These are phyloP conservation scores for Tubulanus polymorphus DNA, from an alignment of 2,888 invertebrate species.

Conservation along the genomic window DNA sequence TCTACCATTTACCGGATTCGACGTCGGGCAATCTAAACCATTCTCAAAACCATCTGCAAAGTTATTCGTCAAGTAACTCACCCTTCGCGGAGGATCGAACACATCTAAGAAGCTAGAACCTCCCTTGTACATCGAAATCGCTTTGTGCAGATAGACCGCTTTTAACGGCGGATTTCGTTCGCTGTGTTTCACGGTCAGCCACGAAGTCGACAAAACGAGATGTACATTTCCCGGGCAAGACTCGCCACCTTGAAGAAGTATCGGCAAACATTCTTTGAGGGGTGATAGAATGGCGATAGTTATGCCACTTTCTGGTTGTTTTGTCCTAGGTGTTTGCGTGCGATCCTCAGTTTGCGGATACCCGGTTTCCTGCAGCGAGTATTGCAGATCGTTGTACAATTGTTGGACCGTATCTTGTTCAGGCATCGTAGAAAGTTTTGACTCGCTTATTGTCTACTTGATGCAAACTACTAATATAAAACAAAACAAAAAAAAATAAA, in stretches of 20 bases:
- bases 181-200: conserved; percentile 20
- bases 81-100: conserved; percentile 23
- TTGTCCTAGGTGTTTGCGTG: background rate
- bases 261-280: conserved; percentile 26
- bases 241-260: conserved; percentile 25
- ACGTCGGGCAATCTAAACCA: conserved; percentile 28
- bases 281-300: conserved; percentile 21
- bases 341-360: conserved; percentile 5
- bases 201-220: conserved; percentile 23
- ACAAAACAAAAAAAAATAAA: no score
- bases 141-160: conserved; percentile 26
- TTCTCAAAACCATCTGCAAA: no score
- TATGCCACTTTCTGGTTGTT: background rate
- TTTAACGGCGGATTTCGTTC: conserved; percentile 5
- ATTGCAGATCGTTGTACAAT: conserved; percentile 8
- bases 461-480: no score
- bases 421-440: no score
- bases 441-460: no score
- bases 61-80: conserved; percentile 29
- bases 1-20: no score
- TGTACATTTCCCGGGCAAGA: conserved; percentile 26
- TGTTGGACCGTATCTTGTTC: background rate
- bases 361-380: conserved; percentile 4
- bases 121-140: no score
- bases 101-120: conserved; percentile 26